Evolutionary conservation across 2,888 invertebrate genomes (phyloP).

Genomic region (Platerodrilus igneus): DNA sequence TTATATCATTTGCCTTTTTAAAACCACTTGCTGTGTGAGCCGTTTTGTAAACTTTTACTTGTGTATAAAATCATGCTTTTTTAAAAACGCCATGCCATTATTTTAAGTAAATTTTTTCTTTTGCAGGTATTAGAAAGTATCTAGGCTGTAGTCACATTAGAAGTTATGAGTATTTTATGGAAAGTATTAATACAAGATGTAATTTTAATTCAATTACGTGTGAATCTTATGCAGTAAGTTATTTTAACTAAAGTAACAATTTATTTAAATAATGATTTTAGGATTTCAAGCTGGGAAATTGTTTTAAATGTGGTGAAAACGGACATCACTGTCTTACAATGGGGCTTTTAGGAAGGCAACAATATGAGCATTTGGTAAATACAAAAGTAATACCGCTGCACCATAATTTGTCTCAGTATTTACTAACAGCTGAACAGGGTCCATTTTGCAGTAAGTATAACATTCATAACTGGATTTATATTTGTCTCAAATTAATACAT

Average conservation of each 20-base stretch:
- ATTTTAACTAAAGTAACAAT: not conserved
- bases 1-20: too few relatives aligned
- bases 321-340: conserved; percentile 66
- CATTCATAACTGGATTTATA: too few relatives aligned
- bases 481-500: too few relatives aligned
- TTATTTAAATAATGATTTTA: conserved; percentile 40
- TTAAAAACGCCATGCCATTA: too few relatives aligned
- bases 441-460: conserved; percentile 82
- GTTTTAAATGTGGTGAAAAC: conserved; percentile 63
- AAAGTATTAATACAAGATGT: conserved; percentile 74
- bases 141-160: conserved; percentile 86
- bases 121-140: conserved; percentile 59
- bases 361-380: conserved; percentile 52
- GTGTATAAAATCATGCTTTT: too few relatives aligned
- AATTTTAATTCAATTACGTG: conserved; percentile 77
- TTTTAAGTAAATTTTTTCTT: conserved; percentile 3
- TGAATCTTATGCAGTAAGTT: conserved; percentile 65
- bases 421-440: conserved; percentile 63
- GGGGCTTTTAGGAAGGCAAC: conserved; percentile 58
- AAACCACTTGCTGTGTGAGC: too few relatives aligned
- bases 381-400: conserved; percentile 49
- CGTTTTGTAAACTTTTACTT: too few relatives aligned
- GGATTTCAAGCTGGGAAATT: conserved; percentile 65
- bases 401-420: conserved; percentile 59
- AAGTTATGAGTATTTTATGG: conserved; percentile 77